Evolutionary conservation across 2,113 vertebrate genomes (phyloP), one percentile per base, ranked within the genome.

Genomic region (Circaetus gallicus): DNA sequence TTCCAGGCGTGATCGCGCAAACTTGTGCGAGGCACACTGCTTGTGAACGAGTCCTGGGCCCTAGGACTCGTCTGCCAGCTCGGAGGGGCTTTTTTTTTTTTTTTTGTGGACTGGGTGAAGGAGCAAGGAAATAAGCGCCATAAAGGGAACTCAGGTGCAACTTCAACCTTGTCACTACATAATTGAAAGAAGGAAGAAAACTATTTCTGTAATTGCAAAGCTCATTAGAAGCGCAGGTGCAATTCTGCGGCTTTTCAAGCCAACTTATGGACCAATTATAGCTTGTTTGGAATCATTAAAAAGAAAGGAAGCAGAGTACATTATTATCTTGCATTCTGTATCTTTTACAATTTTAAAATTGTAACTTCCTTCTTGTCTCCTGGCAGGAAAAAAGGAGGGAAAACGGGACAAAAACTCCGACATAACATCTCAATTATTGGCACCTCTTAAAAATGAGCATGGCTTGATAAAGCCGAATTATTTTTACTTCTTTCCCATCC

Each of bases 1-100:
- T 82, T 24, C 56, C 14, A 11, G n/a, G 45, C 3, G 1, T 1
- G 38, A 45, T 9, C 1, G 3, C 4, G 12, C 29, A 12, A 47
- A 2, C 43, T 15, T 9, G 15, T 2, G 49, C 4, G 2, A 42
- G 13, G 34, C 31, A 24, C 15, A 9, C 43, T 2, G 43, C 26
- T 34, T 13, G 2, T 1, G 21, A 20, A 19, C 10, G 3, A 25
- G 7, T 25, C 20, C 29, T 4, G 16, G 10, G 16, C 28, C 43
- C 43, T 1, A 8, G 38, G 11, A 16, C 32, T 25, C 2, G 4
- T 11, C 52, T 5, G 26, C 34, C 18, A 5, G 50, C n/a, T 36
- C 6, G 0, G n/a, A 32, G 38, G 70, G 63, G 47, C 16, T 15
- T 9, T 50, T 15, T 50, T 15, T 11, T 20, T n/a, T 52, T 50